Evolutionary conservation across 2,113 vertebrate genomes (phyloP).

Genomic region (Notarius quadriscutis): DNA sequence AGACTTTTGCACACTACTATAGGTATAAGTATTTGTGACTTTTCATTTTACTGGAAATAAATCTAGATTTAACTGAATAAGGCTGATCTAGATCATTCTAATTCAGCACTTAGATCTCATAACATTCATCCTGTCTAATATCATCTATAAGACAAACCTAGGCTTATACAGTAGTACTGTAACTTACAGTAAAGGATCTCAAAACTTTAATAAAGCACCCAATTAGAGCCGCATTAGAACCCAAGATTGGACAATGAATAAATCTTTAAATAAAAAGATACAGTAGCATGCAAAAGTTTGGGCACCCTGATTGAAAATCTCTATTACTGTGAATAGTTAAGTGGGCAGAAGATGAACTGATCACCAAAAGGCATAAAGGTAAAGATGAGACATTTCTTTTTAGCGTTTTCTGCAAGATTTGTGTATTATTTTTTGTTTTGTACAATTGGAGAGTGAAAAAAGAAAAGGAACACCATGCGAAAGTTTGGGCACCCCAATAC

Average conservation of each 20-base stretch:
- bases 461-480: no score
- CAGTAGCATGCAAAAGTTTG: no score
- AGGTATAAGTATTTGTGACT: neutral
- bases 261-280: neutral
- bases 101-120: neutral
- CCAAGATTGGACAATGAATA: neutral
- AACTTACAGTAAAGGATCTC: neutral
- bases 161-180: neutral
- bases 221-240: neutral
- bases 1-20: no score
- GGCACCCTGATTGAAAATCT: no score
- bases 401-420: no score
- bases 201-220: neutral
- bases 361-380: no score
- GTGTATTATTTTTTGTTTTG: no score
- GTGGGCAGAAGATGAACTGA: no score
- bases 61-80: neutral
- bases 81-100: neutral
- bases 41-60: neutral
- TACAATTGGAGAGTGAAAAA: no score
- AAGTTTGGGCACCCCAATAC: no score
- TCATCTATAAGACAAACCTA: neutral
- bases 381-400: no score
- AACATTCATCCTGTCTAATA: neutral
- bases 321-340: no score